These are phyloP conservation scores for Falco concolor DNA, from an alignment of 2,797 vertebrate species.

Conservation along the genomic window DNA sequence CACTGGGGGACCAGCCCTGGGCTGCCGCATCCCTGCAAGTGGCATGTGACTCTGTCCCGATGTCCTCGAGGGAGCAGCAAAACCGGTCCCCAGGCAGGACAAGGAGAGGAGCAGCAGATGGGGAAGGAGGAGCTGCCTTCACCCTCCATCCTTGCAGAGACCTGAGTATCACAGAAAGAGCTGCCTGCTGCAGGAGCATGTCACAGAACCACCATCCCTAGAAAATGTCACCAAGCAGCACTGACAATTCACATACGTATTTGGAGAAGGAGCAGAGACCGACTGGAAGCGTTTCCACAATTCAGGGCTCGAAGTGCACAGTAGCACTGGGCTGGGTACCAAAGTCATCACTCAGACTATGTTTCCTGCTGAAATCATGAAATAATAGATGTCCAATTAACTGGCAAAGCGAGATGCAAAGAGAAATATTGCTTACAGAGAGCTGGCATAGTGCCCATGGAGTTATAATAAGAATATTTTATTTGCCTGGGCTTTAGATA, in stretches of 20 bases:
- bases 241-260: background rate
- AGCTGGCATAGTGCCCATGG: background rate
- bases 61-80: background rate
- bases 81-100: background rate
- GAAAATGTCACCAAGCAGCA: background rate
- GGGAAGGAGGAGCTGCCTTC: background rate
- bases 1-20: accelerated
- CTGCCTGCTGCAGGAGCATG: background rate
- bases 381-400: conserved; percentile 51
- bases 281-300: background rate
- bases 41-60: background rate
- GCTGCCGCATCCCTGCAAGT: background rate
- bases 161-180: background rate
- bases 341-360: conserved; percentile 29
- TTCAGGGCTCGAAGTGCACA: background rate
- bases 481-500: conserved; percentile 40
- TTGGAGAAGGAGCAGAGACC: background rate
- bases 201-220: background rate
- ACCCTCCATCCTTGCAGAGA: background rate
- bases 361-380: conserved; percentile 46
- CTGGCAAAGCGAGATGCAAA: conserved; percentile 5
- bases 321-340: conserved; percentile 35
- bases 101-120: background rate
- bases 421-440: conserved; percentile 34
- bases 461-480: conserved; percentile 48